Conservation (phyloP, 1,140 invertebrate genomes). For the Anagrus nilaparvatae region DNA sequence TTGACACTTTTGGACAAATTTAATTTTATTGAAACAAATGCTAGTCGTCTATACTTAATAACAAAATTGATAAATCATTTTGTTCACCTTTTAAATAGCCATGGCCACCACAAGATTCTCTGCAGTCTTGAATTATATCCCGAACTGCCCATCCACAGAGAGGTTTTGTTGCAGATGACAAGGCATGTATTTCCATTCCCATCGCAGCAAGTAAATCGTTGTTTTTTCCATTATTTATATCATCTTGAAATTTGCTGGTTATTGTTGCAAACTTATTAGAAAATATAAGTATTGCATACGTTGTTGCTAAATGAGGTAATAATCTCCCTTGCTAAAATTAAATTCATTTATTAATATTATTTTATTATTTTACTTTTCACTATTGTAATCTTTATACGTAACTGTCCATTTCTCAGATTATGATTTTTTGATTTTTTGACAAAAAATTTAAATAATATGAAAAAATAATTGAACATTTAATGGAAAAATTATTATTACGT, state of each 20-base stretch:
- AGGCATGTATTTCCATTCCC: slow-evolving; percentile 76
- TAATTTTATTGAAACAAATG: too few species aligned
- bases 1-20: too few species aligned
- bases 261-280: slow-evolving; percentile 39
- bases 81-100: slow-evolving; percentile 60
- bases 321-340: slow-evolving; percentile 76
- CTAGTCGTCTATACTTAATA: too few species aligned
- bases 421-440: too few species aligned
- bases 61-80: too few species aligned
- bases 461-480: too few species aligned
- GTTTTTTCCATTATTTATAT: slow-evolving; percentile 20
- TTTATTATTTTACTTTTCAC: too few species aligned
- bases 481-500: too few species aligned
- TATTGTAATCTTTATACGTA: too few species aligned
- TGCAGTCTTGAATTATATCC: slow-evolving; percentile 80
- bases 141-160: slow-evolving; percentile 75
- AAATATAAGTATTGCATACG: slow-evolving; percentile 68
- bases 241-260: slow-evolving; percentile 24
- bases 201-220: slow-evolving; percentile 22
- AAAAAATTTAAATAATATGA: too few species aligned
- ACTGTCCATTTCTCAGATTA: too few species aligned
- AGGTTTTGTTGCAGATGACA: slow-evolving; percentile 83
- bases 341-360: too few species aligned
- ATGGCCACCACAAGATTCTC: slow-evolving; percentile 83
- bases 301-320: slow-evolving; percentile 77